phyloP scores from a whole-genome alignment of 2,113 vertebrate species.

The Cyanistes caeruleus region DNA sequence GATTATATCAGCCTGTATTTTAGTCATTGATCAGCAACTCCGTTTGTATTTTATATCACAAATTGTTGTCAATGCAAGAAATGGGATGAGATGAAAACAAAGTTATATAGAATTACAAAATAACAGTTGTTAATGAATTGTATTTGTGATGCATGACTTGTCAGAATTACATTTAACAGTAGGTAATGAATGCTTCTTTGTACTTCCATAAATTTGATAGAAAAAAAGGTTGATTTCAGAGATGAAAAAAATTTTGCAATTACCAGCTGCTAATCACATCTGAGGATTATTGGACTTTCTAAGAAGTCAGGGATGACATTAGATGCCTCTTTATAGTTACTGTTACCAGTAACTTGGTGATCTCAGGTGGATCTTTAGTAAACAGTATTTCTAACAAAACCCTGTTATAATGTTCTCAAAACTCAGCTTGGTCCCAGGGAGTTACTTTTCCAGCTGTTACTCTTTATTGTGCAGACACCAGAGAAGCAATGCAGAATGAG shows the following conservation, averaged over 20 bases:
- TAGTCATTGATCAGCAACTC: constrained; percentile 20
- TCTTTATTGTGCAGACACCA: not conserved
- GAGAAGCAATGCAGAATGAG: not conserved
- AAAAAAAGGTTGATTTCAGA: not conserved
- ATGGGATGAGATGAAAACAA: constrained; percentile 14
- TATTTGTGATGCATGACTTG: not conserved
- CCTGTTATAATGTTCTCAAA: not conserved
- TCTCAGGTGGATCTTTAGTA: not conserved
- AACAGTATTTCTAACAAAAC: not conserved
- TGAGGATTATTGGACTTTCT: not conserved
- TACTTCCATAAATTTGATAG: not conserved
- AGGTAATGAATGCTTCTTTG: not conserved
- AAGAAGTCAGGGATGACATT: not conserved
- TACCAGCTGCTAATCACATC: not conserved
- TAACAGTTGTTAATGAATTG: constrained; percentile 1
- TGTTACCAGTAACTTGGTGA: not conserved
- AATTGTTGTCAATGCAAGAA: constrained; percentile 21
- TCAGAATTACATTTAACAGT: not conserved
- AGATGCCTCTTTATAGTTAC: not conserved
- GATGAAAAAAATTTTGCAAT: not conserved
- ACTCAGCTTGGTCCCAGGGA: not conserved
- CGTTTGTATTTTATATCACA: constrained; percentile 11
- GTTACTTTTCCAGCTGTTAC: not conserved
- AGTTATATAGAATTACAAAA: constrained; percentile 7
- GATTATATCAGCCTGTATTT: not conserved